Evolutionary conservation across 2,888 invertebrate genomes (phyloP).

Genomic region (Phytoseiulus persimilis): DNA sequence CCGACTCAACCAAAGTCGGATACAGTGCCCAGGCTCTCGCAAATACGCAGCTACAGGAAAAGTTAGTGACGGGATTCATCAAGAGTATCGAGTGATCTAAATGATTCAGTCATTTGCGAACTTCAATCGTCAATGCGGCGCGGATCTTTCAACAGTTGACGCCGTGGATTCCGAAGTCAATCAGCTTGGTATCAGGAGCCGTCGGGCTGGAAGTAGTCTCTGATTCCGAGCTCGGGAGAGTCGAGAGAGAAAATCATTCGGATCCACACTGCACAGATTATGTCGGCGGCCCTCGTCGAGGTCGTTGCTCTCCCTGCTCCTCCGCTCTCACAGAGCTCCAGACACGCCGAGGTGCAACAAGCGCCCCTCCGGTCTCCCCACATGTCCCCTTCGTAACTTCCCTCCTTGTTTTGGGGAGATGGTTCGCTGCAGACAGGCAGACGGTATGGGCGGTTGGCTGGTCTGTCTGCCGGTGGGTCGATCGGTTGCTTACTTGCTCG

Average conservation of each 20-base stretch:
- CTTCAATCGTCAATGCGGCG: too few relatives aligned
- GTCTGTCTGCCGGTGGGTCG: background rate
- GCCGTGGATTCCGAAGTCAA: too few relatives aligned
- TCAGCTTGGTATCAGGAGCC: too few relatives aligned
- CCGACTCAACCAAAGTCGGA: background rate
- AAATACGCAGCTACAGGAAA: too few relatives aligned
- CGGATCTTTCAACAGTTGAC: too few relatives aligned
- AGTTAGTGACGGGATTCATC: too few relatives aligned
- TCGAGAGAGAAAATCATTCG: too few relatives aligned
- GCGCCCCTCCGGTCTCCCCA: constrained; percentile 8
- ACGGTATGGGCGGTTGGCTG: background rate
- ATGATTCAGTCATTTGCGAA: too few relatives aligned
- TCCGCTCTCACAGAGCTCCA: constrained; percentile 1
- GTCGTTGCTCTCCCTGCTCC: constrained; percentile 14
- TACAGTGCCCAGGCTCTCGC: too few relatives aligned
- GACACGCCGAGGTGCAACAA: constrained; percentile 37
- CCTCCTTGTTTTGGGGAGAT: background rate
- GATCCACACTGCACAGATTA: background rate
- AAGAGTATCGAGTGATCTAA: too few relatives aligned
- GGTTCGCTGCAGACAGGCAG: background rate
- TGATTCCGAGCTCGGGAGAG: too few relatives aligned
- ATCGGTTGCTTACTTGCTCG: background rate
- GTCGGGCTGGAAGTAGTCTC: too few relatives aligned
- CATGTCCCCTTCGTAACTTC: background rate
- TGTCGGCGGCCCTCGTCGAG: background rate